Evolutionary conservation across 2,113 vertebrate species (phyloP), one percentile per base, ranked within the genome.

Genomic region (Phoenicopterus ruber): DNA sequence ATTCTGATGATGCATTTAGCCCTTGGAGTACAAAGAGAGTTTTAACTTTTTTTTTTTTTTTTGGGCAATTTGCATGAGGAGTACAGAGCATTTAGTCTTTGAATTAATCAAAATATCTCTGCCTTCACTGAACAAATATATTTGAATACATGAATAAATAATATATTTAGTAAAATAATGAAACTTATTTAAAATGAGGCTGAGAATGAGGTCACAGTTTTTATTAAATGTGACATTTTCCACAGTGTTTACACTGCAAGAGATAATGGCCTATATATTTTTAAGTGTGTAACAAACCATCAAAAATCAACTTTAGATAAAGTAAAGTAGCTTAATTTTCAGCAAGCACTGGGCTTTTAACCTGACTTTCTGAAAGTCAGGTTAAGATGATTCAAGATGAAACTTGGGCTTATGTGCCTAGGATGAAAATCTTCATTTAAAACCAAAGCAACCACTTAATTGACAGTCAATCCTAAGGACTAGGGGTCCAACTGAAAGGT

Each of bases 21-120:
- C 38, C 82, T 67, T 3, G 0, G 72, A 91, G 65, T 59, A 93
- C 50, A 94, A 73, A 96, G 57, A 71, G 70, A 74, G n/a, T 92
- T 94, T 62, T 91, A n/a, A 76, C 73, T 22, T 58, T 55, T 71
- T 70, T 52, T 54, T 38, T 54, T 54, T 54, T 18, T 55, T 55
- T 18, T 11, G 49, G 26, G 13, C 36, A 76, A 94, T 94, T 96
- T 97, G 87, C 86, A 95, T 90, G 85, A 91, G 87, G 95, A 87
- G 66, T 83, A 71, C 58, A 74, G 81, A 94, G 73, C 88, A 90
- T 95, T 96, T 90, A 95, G 74, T 92, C 49, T 96, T 88, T 89
- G 93, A 91, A 95, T 94, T 97, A 92, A 95, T 95, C 89, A 97
- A 95, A 96, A 87, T 94, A 92, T 89, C 93, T 86, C 86, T 84